These are phyloP conservation scores for Percopsis transmontana DNA, from an alignment of 2,113 vertebrate species.

Conservation along the genomic window DNA sequence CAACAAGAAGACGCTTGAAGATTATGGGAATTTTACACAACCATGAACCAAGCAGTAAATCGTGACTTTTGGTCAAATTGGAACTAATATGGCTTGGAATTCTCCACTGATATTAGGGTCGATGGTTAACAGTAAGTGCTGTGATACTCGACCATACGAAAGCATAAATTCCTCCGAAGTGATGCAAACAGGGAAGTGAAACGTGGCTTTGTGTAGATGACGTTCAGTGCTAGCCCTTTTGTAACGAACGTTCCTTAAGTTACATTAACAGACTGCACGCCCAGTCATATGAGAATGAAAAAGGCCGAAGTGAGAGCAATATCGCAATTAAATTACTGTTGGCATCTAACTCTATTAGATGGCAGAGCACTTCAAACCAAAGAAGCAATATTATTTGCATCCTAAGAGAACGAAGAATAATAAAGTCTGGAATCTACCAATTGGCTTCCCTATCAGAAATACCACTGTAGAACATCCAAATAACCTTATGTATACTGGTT, in stretches of 20 bases:
- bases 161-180: background rate
- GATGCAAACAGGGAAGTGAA: background rate
- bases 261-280: background rate
- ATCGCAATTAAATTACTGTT: background rate
- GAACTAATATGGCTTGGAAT: background rate
- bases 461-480: too few species aligned
- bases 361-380: background rate
- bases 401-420: too few species aligned
- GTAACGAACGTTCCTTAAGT: too few species aligned
- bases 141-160: background rate
- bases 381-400: too few species aligned
- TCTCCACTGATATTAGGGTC: slow-evolving; percentile 2
- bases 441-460: background rate
- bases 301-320: background rate
- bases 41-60: background rate
- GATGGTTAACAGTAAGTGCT: background rate
- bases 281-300: background rate
- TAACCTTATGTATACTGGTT: too few species aligned
- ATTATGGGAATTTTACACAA: slow-evolving; percentile 15
- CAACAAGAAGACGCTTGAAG: slow-evolving; percentile 3
- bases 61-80: background rate
- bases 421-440: background rate
- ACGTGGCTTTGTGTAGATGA: slow-evolving; percentile 1
- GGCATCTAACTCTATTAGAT: background rate
- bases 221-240: background rate